phyloP scores from a whole-genome alignment of 2,888 invertebrate genomes.

The Hemicrepidius hirtus region DNA sequence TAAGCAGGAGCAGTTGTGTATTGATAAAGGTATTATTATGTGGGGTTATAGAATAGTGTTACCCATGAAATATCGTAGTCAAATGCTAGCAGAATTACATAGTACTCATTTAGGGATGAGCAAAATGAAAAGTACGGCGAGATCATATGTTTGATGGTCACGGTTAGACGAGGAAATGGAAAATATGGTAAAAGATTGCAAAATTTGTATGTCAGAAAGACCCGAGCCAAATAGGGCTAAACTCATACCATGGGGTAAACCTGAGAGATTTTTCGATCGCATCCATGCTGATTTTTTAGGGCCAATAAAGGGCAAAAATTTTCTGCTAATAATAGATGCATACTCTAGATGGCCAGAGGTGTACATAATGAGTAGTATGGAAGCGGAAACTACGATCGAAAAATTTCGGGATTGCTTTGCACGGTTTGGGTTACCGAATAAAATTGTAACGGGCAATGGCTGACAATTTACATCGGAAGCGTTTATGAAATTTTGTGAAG shows the following conservation, averaged over 20 bases:
- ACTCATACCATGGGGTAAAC: conserved; percentile 42
- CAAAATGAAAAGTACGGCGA: conserved; percentile 4
- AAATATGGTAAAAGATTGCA: conserved; percentile 41
- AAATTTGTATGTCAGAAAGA: conserved; percentile 6
- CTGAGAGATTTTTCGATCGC: conserved; percentile 39
- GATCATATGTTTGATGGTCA: conserved; percentile 48
- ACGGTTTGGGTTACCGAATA: conserved; percentile 48
- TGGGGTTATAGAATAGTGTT: conserved; percentile 50
- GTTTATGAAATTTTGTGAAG: conserved; percentile 41
- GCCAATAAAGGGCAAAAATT: conserved; percentile 47
- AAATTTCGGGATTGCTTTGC: conserved; percentile 51
- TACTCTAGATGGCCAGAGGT: conserved; percentile 52
- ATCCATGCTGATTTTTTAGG: conserved; percentile 54
- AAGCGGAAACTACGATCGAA: conserved; percentile 39
- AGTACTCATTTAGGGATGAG: background rate
- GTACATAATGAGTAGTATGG: conserved; percentile 40
- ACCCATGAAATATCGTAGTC: conserved; percentile 35
- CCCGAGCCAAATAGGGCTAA: conserved; percentile 39
- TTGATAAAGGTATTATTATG: conserved; percentile 49
- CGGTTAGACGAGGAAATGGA: conserved; percentile 51
- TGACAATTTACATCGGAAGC: conserved; percentile 40
- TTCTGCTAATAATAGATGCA: conserved; percentile 49
- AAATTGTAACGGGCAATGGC: conserved; percentile 53
- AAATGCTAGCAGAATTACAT: background rate
- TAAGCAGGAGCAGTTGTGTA: background rate